Evolutionary conservation across 1,140 invertebrate species (phyloP).

Genomic region (Ptiloglossa arizonensis): DNA sequence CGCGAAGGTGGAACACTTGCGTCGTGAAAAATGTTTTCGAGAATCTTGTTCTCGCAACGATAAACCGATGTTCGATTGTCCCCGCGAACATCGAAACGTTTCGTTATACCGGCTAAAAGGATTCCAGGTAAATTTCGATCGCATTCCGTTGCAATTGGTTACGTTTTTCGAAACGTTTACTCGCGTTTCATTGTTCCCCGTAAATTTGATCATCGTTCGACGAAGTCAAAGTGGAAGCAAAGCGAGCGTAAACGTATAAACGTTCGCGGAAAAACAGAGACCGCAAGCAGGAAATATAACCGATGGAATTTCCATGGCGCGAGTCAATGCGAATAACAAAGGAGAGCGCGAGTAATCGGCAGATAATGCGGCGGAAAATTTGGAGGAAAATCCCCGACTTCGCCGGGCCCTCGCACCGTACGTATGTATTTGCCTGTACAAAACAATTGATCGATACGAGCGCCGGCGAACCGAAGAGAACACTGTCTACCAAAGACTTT

Average conservation of each 20-base stretch:
- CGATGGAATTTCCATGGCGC: background rate
- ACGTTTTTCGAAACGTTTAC: background rate
- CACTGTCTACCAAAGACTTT: background rate
- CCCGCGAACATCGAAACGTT: background rate
- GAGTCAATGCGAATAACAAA: background rate
- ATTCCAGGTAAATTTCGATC: background rate
- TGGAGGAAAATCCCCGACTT: constrained; percentile 13
- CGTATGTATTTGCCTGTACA: background rate
- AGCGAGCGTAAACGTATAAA: no score
- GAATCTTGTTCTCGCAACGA: background rate
- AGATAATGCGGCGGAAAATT: constrained; percentile 35
- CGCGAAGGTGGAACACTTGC: no score
- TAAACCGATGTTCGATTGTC: no score
- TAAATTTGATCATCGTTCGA: no score
- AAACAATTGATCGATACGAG: background rate
- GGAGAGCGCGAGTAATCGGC: constrained; percentile 1
- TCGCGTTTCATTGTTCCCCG: background rate
- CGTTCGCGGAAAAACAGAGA: background rate
- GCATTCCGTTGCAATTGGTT: background rate
- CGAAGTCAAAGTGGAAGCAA: background rate
- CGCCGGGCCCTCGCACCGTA: background rate
- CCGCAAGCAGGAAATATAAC: background rate
- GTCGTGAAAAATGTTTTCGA: no score
- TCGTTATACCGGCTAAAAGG: background rate
- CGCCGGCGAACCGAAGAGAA: background rate